Evolutionary conservation across 2,888 invertebrate genomes (phyloP).

Genomic region (Sipunculus nudus): DNA sequence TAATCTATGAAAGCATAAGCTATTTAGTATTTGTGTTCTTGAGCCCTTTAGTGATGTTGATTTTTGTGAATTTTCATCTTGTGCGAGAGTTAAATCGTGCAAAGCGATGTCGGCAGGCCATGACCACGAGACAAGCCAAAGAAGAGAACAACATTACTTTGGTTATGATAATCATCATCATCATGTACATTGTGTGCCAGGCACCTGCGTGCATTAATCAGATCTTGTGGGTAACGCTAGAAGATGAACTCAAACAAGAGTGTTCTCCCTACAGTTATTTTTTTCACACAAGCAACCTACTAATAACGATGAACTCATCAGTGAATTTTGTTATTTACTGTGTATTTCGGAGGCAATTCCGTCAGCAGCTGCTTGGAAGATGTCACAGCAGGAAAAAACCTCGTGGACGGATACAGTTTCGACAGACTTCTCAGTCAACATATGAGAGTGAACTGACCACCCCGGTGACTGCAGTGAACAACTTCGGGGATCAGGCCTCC

Average conservation of each 20-base stretch:
- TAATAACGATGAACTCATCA: conserved; percentile 36
- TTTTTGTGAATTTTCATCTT: conserved; percentile 37
- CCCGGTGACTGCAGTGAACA: no score
- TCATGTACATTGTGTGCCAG: conserved; percentile 41
- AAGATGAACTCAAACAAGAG: not conserved
- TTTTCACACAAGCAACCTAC: conserved; percentile 38
- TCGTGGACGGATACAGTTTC: no score
- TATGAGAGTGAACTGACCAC: no score
- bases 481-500: no score
- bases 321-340: conserved; percentile 42
- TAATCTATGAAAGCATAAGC: conserved; percentile 40
- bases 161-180: conserved; percentile 42
- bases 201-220: conserved; percentile 43
- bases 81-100: conserved; percentile 38
- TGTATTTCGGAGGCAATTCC: conserved; percentile 39
- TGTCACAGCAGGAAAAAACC: no score
- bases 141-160: conserved; percentile 43
- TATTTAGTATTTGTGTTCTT: conserved; percentile 40
- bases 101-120: conserved; percentile 23
- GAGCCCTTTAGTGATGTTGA: conserved; percentile 36
- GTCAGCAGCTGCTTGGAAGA: conserved; percentile 36
- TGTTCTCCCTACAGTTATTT: conserved; percentile 30
- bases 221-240: conserved; percentile 24
- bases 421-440: no score
- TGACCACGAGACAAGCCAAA: conserved; percentile 18